phyloP scores from a whole-genome alignment of 2,888 invertebrate genomes.

The Chaetogeoica ovagalla region DNA sequence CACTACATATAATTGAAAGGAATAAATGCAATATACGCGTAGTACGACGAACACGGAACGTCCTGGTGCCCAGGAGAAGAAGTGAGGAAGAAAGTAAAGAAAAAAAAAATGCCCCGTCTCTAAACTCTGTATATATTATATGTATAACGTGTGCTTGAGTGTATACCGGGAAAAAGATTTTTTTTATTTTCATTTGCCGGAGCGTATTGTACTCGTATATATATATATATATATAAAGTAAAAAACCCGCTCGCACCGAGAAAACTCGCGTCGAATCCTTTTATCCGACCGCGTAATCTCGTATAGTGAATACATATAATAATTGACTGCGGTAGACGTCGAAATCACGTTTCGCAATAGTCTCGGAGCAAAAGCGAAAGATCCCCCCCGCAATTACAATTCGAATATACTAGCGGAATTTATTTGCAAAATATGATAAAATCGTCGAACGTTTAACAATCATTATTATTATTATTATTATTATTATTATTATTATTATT shows the following conservation, averaged over 20 bases:
- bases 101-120: background rate
- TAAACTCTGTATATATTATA: background rate
- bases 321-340: slow-evolving; percentile 30
- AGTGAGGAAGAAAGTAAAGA: too few relatives aligned
- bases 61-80: background rate
- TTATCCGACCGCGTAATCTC: slow-evolving; percentile 30
- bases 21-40: slow-evolving; percentile 6
- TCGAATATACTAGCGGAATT: background rate
- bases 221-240: background rate
- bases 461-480: too few relatives aligned
- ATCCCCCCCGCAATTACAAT: background rate
- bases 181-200: slow-evolving; percentile 21
- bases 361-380: slow-evolving; percentile 1
- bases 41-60: background rate
- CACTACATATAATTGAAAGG: slow-evolving; percentile 27
- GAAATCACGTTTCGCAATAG: slow-evolving; percentile 23
- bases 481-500: too few relatives aligned
- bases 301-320: background rate
- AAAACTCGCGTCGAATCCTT: slow-evolving; percentile 21
- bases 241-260: slow-evolving; percentile 1
- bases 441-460: too few relatives aligned
- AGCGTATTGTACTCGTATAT: background rate
- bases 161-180: slow-evolving; percentile 5
- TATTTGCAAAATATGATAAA: background rate
- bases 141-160: background rate